Conservation (phyloP, 2,113 vertebrate genomes). For the crab-eating macaque (Macaca fascicularis) region DNA sequence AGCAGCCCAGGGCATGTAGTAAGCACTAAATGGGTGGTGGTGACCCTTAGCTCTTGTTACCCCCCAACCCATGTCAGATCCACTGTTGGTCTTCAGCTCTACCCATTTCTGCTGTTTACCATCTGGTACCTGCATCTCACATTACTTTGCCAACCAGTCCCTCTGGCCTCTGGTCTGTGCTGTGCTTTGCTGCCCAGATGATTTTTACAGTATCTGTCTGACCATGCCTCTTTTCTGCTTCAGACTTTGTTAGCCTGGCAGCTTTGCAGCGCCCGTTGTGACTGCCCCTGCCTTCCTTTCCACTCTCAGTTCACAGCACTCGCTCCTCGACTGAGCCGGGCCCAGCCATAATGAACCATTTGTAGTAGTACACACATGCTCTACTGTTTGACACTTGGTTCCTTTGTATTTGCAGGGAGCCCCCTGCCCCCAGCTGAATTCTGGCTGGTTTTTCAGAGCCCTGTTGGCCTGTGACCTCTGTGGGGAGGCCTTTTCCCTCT, state of each 20-base stretch:
- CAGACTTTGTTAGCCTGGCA: no score
- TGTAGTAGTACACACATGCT: background rate
- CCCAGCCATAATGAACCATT: background rate
- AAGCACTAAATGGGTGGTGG: no score
- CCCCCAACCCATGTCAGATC: no score
- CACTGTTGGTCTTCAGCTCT: rapidly evolving
- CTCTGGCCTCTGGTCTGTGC: background rate
- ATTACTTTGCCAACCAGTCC: background rate
- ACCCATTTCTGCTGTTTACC: background rate
- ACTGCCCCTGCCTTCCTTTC: background rate
- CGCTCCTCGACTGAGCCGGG: background rate
- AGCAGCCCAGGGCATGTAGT: rapidly evolving
- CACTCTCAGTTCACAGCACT: background rate
- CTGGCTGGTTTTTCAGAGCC: background rate
- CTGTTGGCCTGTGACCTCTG: background rate
- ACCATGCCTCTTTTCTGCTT: background rate
- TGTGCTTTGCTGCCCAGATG: background rate
- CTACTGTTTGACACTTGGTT: background rate
- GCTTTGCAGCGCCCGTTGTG: background rate
- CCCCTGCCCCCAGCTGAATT: background rate
- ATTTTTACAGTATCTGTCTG: background rate
- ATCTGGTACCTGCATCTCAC: background rate
- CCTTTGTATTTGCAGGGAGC: background rate
- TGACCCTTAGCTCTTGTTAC: rapidly evolving
- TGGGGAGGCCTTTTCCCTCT: background rate